Base-by-base conservation (phyloP, 2,888 invertebrate genomes). In the Tanypteryx hageni region DNA sequence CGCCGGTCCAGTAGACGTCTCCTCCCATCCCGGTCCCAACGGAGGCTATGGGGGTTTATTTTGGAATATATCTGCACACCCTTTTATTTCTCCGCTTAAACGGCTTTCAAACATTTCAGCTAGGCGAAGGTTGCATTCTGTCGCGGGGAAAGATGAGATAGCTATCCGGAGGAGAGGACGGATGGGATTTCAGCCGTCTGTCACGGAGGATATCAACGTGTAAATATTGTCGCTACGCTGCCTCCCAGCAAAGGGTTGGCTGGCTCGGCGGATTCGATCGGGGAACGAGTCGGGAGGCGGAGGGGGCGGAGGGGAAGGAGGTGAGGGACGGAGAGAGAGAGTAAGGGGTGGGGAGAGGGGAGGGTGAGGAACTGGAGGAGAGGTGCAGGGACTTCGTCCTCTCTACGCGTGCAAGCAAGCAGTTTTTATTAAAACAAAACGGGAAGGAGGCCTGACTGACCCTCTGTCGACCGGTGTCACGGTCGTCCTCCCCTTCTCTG, bases 201-300 rank as follows among this genome's bases (percentile, higher is more conserved):
- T 57, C 56, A 57, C 83, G 18, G n/a, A n/a, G 83, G 57, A 57
- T n/a, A 57, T 44, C 57, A 0, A 27, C 83, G 82, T 0, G 13
- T 16, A 16, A 44, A 44, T 44, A 44, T 44, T 44, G 16, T 18
- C 18, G 18, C 83, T 83, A 83, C 83, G 9, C 56, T 56, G 27
- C n/a, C 56, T 27, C 44, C 44, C 56, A n/a, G 56, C 18, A n/a
- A n/a, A 18, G 83, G 57, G 83, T 57, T 57, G 83, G n/a, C 56
- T 83, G 83, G 83, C 83, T 83, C 57, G 83, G 44, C 83, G 83
- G 83, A 57, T 83, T 83, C 83, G 83, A 83, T 83, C 83, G 83
- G 18, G 83, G 83, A 83, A 44, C 18, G 56, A 16, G 64, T n/a
- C 64, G 16, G n/a, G 5, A 14, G 56, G 10, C n/a, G 83, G 83